These are phyloP conservation scores for Halocynthia roretzi DNA, from an alignment of 23 tunicate genomes.

Conservation along the genomic window DNA sequence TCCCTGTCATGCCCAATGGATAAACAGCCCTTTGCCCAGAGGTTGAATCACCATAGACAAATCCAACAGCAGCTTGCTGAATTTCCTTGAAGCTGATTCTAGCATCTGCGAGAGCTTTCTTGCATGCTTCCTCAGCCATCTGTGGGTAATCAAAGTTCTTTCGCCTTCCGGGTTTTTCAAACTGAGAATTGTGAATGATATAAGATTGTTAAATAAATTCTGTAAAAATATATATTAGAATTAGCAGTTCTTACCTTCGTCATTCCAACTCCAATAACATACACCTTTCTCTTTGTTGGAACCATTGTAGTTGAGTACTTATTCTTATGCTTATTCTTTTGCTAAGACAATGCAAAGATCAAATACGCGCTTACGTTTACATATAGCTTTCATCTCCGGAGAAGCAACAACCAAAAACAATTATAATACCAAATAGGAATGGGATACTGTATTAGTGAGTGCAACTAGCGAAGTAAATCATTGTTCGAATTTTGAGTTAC, in stretches of 20 bases:
- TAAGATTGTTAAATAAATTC: too few relatives aligned
- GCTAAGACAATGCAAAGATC: too few relatives aligned
- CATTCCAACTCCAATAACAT: slow-evolving; percentile 99
- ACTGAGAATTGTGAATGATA: slow-evolving; percentile 32
- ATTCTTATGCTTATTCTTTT: too few relatives aligned
- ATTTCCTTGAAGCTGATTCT: slow-evolving; percentile 67
- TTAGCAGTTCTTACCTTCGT: slow-evolving; percentile 57
- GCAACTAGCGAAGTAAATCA: too few relatives aligned
- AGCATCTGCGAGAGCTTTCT: slow-evolving; percentile 92
- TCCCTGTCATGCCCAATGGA: slow-evolving; percentile 88
- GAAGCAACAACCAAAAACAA: too few relatives aligned
- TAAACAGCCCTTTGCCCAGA: slow-evolving; percentile 93
- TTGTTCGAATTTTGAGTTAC: too few relatives aligned
- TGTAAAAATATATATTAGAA: not conserved
- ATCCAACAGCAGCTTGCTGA: slow-evolving; percentile 92
- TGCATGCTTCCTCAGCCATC: slow-evolving; percentile 92
- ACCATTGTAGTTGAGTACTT: slow-evolving; percentile 8
- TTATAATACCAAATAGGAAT: too few relatives aligned
- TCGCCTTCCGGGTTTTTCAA: slow-evolving; percentile 97
- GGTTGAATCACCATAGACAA: slow-evolving; percentile 94
- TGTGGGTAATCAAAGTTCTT: slow-evolving; percentile 96
- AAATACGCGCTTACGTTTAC: too few relatives aligned
- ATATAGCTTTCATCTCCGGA: too few relatives aligned
- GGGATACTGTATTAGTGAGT: too few relatives aligned
- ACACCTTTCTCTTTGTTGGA: slow-evolving; percentile 66